Evolutionary conservation across 2,113 vertebrate genomes (phyloP), one percentile per base, ranked within the genome.

Genomic region (Anarrhichthys ocellatus): DNA sequence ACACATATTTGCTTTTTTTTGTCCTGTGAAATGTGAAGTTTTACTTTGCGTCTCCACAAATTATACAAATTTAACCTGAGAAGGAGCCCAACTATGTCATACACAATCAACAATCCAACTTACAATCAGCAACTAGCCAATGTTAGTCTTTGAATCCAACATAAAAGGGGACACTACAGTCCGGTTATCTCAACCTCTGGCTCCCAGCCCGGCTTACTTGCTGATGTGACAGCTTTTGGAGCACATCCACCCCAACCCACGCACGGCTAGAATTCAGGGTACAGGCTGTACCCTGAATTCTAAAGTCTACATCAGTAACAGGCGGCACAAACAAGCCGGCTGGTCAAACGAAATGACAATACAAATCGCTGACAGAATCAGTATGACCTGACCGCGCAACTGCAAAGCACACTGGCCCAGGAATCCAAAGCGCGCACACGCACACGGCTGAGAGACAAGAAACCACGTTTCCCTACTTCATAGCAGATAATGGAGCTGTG

Each of bases 171-270:
- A 2, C n/a, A 36, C 20, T 24, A 6, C 14, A 50, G 38, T 34
- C 24, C 74, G 27, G 67, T 77, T 81, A 70, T 80, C 77, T 76
- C 65, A 62, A 56, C 70, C 36, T n/a, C n/a, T 85, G 85, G 83
- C 71, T 66, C 6, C 18, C 20, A 4, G 24, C 73, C 81, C 66
- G 4, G 29, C 61, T 24, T 56, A 6, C 66, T 64, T 81, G 78
- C 75, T 82, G 84, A 87, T 73, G 68, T 82, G 81, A 87, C 84
- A 89, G 74, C 36, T 66, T 77, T 74, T 36, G 59, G 76, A 85
- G 80, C 9, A 29, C 17, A 65, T 74, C 80, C 73, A 87, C 73
- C 76, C 42, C 69, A 42, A 34, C 34, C 34, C 34, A 34, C n/a
- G 73, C 84, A 72, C 74, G 32, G 59, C 58, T 62, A 67, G 76